Base-by-base conservation (phyloP, 2,888 invertebrate species). In the Anaspis maculata region DNA sequence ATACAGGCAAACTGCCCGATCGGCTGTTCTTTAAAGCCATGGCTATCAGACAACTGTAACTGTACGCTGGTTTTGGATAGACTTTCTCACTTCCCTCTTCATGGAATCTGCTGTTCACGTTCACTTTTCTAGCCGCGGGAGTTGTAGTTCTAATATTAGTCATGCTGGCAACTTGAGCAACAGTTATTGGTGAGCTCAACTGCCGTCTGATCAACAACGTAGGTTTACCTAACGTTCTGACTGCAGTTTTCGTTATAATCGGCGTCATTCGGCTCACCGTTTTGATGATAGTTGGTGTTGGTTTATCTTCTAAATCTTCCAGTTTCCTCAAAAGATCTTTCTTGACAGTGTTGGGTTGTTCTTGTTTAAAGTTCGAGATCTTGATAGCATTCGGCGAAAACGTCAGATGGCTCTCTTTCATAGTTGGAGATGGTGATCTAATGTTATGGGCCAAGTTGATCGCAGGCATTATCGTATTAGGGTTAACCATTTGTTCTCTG, bases 21-120 rank as follows among this genome's bases (percentile, higher is more conserved):
- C 83, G 77, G 41, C 95, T 94, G 64, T 97, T 97, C 67, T 96
- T 96, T 42, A 97, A 69, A 3, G 97, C 95, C 87, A 97, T 86
- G 1, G 96, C 96, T 60, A 97, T 97, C 45, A 97, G 74, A 69
- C 96, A 97, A 37, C 94, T 94, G 65, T 97, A 97, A 9, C 96
- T 96, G 67, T 95, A 97, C 2, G 91, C 89, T 3, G 97, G 97
- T 66, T 97, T 97, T 0, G 95, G 95, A 57, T 83, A 95, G 27
- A 77, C 74, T 37, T 76, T 75, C 23, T 70, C 66, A 26, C 70
- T 70, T 52, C 63, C 67, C 56, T 69, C 70, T 10, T 4, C 5
- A 4, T 9, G 4, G 12, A 24, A 10, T n/a, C 35, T 29, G 25
- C 34, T 40, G 7, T n/a, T n/a, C n/a, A n/a, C n/a, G n/a, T n/a